Percentiles rank a stretch among this genome's conserved stretches.
Evolutionary conservation across 2,797 vertebrate species (phyloP).

Genomic region (Eidolon dupreanum): DNA sequence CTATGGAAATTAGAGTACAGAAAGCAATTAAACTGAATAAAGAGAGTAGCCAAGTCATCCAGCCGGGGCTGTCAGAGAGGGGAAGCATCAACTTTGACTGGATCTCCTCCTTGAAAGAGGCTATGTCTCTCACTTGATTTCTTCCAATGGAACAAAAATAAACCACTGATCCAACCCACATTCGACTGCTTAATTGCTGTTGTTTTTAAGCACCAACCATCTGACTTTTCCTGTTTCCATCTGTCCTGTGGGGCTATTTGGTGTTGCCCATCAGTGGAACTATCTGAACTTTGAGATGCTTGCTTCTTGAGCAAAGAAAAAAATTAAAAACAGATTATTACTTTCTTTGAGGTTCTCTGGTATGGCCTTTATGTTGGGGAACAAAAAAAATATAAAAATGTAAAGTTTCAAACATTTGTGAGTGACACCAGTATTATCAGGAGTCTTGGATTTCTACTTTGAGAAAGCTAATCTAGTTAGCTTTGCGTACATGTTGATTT

Average conservation of each 20-base stretch:
- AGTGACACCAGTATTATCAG: neutral
- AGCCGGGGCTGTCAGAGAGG: slow-evolving; percentile 83
- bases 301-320: neutral
- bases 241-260: slow-evolving; percentile 58
- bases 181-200: slow-evolving; percentile 86
- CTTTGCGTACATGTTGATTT: neutral
- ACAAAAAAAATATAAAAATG: neutral
- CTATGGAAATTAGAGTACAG: slow-evolving; percentile 31
- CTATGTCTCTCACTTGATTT: slow-evolving; percentile 82
- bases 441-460: slow-evolving; percentile 30
- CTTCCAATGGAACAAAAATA: slow-evolving; percentile 72
- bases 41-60: slow-evolving; percentile 72
- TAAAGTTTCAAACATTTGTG: slow-evolving; percentile 61
- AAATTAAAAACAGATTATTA: neutral
- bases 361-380: neutral
- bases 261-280: slow-evolving; percentile 44
- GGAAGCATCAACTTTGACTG: slow-evolving; percentile 81
- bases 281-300: slow-evolving; percentile 63
- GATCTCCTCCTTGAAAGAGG: slow-evolving; percentile 80
- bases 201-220: slow-evolving; percentile 83
- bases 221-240: slow-evolving; percentile 76
- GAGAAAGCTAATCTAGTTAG: slow-evolving; percentile 24
- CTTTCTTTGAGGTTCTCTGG: neutral
- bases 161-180: slow-evolving; percentile 74
- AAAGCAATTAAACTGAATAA: slow-evolving; percentile 58